These are phyloP conservation scores for Kryphioiulus occultus DNA, from an alignment of 2,888 invertebrate genomes.

Conservation along the genomic window DNA sequence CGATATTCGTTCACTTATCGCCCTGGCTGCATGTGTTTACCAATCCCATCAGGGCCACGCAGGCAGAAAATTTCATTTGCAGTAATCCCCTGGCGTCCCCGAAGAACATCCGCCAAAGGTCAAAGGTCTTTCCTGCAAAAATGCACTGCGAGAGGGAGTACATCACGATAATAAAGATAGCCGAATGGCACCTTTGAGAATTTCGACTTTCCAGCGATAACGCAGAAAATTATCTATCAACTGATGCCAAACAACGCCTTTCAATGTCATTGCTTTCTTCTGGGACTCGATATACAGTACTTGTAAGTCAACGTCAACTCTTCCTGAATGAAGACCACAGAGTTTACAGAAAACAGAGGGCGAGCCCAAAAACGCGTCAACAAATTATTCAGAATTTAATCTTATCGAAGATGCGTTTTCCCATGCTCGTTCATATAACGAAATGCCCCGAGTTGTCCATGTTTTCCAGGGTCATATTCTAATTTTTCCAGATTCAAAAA, in stretches of 20 bases:
- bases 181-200: background rate
- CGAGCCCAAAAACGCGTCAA: background rate
- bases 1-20: background rate
- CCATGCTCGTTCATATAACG: too few relatives aligned
- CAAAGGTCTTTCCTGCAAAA: background rate
- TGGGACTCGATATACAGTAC: background rate
- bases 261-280: constrained; percentile 32
- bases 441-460: too few relatives aligned
- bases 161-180: background rate
- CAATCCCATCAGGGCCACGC: background rate
- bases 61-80: background rate
- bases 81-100: background rate
- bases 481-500: too few relatives aligned
- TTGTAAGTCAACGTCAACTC: constrained; percentile 1
- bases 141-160: background rate
- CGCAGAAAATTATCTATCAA: background rate
- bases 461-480: too few relatives aligned
- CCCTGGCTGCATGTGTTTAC: background rate
- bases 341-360: background rate
- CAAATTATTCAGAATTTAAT: too few relatives aligned
- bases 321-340: background rate
- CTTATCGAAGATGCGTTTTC: too few relatives aligned
- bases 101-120: background rate
- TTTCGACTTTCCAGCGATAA: background rate
- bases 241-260: background rate